Evolutionary conservation across 2,797 vertebrate genomes (phyloP), one percentile per base, ranked within the genome.

Genomic region (Microctenopoma steveboyesi): DNA sequence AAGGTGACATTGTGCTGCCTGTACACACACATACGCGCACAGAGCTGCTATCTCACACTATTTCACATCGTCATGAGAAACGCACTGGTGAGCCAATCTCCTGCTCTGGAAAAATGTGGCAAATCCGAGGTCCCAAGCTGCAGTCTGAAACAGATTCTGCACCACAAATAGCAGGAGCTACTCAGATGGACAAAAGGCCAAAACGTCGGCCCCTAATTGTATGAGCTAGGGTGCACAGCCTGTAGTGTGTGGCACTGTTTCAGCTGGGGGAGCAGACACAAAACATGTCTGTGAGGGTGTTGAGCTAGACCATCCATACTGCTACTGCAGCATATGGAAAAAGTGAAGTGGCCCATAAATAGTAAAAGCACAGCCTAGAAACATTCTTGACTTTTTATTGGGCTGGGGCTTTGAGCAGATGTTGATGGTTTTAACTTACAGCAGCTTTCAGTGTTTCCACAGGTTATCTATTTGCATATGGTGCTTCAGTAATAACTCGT

Each of bases 1-100:
- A 94, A 93, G 92, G 92, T 93, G 92, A 92, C 91, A 92, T 90
- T 93, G 88, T 76, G 72, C 80, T 71, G 72, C 68, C 55, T 45
- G 55, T 64, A 50, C 68, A 48, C 64, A 3, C 68, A 40, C 72
- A 63, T 69, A 74, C 57, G 69, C 60, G 13, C 74, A 76, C 68
- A 46, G 76, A 81, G 76, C 64, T 73, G 81, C 79, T 71, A 75
- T 75, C 84, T 83, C 84, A 78, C 86, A 84, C 86, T 67, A 85
- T 92, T 92, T 90, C 86, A 82, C 89, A 88, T 86, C 70, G 75
- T 77, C 81, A 70, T 84, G 88, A 86, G 88, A 92, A 88, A 78
- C 50, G 77, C 79, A 83, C 73, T 56, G 70, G 71, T 62, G 76
- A 82, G 84, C 72, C 82, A 82, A 61, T 48, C 80, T 81, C 60